Evolutionary conservation across 2,113 vertebrate species (phyloP).

Genomic region (Callospermophilus lateralis): DNA sequence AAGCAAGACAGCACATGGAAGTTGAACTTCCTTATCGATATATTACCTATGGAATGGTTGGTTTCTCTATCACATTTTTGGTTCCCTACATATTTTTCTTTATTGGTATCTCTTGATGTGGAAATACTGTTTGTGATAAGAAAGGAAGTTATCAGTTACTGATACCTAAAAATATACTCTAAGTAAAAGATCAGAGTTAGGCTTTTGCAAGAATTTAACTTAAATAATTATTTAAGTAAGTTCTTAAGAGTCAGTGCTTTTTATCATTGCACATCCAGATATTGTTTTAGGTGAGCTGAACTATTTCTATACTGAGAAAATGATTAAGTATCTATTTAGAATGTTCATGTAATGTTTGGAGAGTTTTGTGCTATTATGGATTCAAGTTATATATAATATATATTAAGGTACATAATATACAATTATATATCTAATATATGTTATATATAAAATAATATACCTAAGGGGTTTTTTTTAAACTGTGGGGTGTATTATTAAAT

Average conservation of each 20-base stretch:
- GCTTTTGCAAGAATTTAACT: slow-evolving; percentile 81
- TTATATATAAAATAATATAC: slow-evolving; percentile 75
- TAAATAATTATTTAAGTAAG: slow-evolving; percentile 82
- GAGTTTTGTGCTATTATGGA: slow-evolving; percentile 78
- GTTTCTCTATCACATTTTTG: slow-evolving; percentile 93
- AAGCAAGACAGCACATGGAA: slow-evolving; percentile 95
- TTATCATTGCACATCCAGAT: slow-evolving; percentile 80
- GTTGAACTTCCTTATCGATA: slow-evolving; percentile 98
- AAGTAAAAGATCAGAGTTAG: slow-evolving; percentile 74
- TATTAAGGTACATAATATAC: slow-evolving; percentile 65
- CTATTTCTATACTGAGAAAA: slow-evolving; percentile 69
- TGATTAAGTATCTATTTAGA: slow-evolving; percentile 82
- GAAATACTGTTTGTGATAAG: neutral
- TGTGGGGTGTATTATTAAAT: slow-evolving; percentile 70
- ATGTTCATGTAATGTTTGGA: slow-evolving; percentile 72
- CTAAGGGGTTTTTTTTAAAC: slow-evolving; percentile 63
- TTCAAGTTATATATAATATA: slow-evolving; percentile 78
- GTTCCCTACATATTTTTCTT: slow-evolving; percentile 92
- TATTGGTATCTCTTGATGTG: slow-evolving; percentile 91
- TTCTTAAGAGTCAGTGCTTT: slow-evolving; percentile 80
- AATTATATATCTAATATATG: slow-evolving; percentile 75
- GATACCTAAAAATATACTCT: slow-evolving; percentile 74
- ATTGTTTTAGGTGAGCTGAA: slow-evolving; percentile 61
- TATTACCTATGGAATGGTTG: slow-evolving; percentile 93
- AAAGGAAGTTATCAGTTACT: slow-evolving; percentile 63